A percentile compares a stretch with the other conserved stretches of the same genome.
These are phyloP conservation scores for Coelogynopora nodosa DNA, from an alignment of 2,888 invertebrate genomes.

Conservation along the genomic window DNA sequence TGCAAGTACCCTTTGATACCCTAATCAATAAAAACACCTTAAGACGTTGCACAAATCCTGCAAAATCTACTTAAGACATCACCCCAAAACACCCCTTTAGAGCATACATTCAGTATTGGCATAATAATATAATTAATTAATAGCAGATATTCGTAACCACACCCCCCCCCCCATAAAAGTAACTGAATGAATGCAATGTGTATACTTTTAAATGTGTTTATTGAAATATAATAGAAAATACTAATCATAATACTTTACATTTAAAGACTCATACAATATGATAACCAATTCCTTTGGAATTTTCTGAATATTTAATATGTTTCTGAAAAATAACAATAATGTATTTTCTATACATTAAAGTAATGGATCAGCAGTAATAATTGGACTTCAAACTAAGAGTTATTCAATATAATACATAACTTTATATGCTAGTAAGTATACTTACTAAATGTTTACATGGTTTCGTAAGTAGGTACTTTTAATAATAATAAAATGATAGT, in stretches of 20 bases:
- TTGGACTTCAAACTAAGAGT: slow-evolving; percentile 19
- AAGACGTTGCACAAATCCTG: slow-evolving; percentile 31
- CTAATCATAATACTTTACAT: slow-evolving; percentile 29
- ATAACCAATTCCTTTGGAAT: slow-evolving; percentile 28
- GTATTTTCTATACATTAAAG: slow-evolving; percentile 31
- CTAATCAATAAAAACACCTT: slow-evolving; percentile 31
- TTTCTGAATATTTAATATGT: slow-evolving; percentile 28
- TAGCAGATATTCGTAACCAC: slow-evolving; percentile 28
- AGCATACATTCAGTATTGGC: slow-evolving; percentile 31
- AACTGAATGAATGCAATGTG: slow-evolving; percentile 14
- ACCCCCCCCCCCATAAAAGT: slow-evolving; percentile 9
- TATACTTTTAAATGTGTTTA: slow-evolving; percentile 28
- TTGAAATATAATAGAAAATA: slow-evolving; percentile 24
- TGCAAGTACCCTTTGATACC: slow-evolving; percentile 27
- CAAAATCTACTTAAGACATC: slow-evolving; percentile 25
- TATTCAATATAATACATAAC: slow-evolving; percentile 13
- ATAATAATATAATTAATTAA: slow-evolving; percentile 26
- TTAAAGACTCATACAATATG: slow-evolving; percentile 31
- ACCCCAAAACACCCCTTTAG: slow-evolving; percentile 20
- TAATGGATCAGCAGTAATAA: slow-evolving; percentile 22
- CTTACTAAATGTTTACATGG: slow-evolving; percentile 31
- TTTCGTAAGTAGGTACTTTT: slow-evolving; percentile 12
- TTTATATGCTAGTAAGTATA: slow-evolving; percentile 19
- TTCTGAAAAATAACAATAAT: slow-evolving; percentile 31
- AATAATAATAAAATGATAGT: slow-evolving; percentile 27